Percentiles rank a stretch among this genome's conserved stretches.
phyloP scores from a whole-genome alignment of 2,113 vertebrate species.

The Istiophorus platypterus region DNA sequence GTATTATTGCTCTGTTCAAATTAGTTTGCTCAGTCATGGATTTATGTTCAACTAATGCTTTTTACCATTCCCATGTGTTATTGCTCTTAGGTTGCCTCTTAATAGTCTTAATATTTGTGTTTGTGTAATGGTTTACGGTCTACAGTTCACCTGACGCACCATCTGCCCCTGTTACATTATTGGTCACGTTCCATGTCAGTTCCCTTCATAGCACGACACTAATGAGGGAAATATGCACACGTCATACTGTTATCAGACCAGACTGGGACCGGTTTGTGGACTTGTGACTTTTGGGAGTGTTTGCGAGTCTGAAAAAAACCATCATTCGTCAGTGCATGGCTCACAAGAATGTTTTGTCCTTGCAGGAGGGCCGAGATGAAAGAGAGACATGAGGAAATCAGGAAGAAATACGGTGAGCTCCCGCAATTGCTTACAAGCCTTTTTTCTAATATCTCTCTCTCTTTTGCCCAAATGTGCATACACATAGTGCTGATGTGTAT shows the following conservation, averaged over 20 bases:
- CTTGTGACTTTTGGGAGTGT: constrained; percentile 10
- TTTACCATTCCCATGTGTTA: background rate
- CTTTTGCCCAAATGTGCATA: background rate
- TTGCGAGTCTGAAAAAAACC: background rate
- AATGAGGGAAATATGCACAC: constrained; percentile 16
- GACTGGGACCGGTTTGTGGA: constrained; percentile 68
- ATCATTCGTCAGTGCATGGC: constrained; percentile 6
- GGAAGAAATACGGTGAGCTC: constrained; percentile 93
- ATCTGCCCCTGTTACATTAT: constrained; percentile 4
- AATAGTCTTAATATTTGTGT: background rate
- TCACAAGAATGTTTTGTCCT: constrained; percentile 50
- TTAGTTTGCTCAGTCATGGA: background rate
- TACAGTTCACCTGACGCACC: background rate
- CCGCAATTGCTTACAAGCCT: background rate
- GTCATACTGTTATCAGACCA: constrained; percentile 38
- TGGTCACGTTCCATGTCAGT: constrained; percentile 26
- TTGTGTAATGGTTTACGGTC: background rate
- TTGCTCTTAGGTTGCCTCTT: background rate
- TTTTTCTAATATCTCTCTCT: background rate
- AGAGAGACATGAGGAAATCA: constrained; percentile 93
- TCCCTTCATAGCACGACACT: background rate
- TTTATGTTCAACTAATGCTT: background rate
- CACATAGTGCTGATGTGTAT: background rate
- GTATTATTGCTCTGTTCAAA: background rate
- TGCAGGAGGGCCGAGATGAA: constrained; percentile 93